Evolutionary conservation across 2,888 invertebrate species (phyloP), one percentile per base, ranked within the genome.

Genomic region (Drosophila kanekoi): DNA sequence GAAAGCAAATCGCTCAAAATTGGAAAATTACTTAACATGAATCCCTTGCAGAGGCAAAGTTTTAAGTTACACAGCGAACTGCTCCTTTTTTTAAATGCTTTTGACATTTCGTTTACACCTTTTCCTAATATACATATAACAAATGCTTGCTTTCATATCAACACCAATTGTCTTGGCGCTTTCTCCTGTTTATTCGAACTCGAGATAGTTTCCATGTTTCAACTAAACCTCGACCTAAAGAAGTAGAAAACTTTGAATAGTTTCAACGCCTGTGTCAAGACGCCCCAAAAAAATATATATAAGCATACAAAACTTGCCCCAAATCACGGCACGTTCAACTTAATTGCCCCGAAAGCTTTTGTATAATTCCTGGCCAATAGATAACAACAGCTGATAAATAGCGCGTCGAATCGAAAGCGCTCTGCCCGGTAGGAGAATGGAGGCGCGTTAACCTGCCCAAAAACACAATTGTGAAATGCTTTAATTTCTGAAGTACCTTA

Each of bases 401-500:
- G 87, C 89, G 75, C 69, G 65, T 75, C 89, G 56, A 85, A 87
- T 89, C 89, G 79, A 83, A 86, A 65, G 60, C 67, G 56, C 54
- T 67, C 53, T 32, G 53, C 20, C 32, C 51, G 20, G 32, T 14
- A 32, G 32, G 33, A 45, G 40, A 44, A 62, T 47, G 44, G 13
- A 45, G 61, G 75, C 67, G 78, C 67, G 67, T 62, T 75, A 73
- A 78, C 75, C 72, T 78, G 77, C 65, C 72, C 72, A 48, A 67
- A 72, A 83, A 77, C 87, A 81, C 89, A 89, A 88, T 89, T 89
- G 81, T 89, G 81, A 83, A 89, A 80, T 79, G 84, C 83, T 86
- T 87, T 82, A 85, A 89, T 90, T 89, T 76, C 76, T 89, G 82
- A 89, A 90, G 90, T 85, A 72, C 79, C 81, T 83, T 89, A 89